Evolutionary conservation across 2,888 invertebrate species (phyloP), one percentile per base, ranked within the genome.

Genomic region (Drosophila robusta): DNA sequence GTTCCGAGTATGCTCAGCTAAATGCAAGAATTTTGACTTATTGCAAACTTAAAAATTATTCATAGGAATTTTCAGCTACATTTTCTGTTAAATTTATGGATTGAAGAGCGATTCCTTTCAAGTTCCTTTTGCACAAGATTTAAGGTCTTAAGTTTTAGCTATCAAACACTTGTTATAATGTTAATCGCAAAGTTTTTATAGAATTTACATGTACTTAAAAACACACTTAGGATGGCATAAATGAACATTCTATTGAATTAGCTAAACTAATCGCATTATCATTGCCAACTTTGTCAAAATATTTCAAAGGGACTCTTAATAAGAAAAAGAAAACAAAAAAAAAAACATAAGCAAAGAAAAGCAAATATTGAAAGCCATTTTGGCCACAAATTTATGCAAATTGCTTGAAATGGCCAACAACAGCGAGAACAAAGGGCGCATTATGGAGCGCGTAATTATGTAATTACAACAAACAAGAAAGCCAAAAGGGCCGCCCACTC

Each of bases 401-500:
- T 60, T 66, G 57, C 32, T 38, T 44, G 32, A 34, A 46, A 58
- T 32, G 50, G 22, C 26, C 22, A 14, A 41, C 32, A 38, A 32
- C 0, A 11, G 4, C 7, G 11, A 47, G 63, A 62, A 62, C 46
- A 47, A 70, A 50, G 41, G 36, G 34, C n/a, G 29, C 11, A 55
- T 69, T 75, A 56, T 64, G 60, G 51, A 55, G 46, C 39, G 63
- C 50, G 46, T 66, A 62, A 72, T 67, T 72, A 44, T 64, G 56
- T 67, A 72, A 71, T 71, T 73, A 57, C 29, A 22, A 9, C 12
- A 29, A 67, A 22, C 41, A 47, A 38, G 32, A 29, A 50, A 44
- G 29, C 16, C 46, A 11, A 11, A 26, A 49, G 26, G 3, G 4
- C 3, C 32, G 4, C 34, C 32, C 29, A 89, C 92, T 92, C 87